Base-by-base conservation (phyloP, 2,888 invertebrate genomes). In the Tenthredo scrophulariae region DNA sequence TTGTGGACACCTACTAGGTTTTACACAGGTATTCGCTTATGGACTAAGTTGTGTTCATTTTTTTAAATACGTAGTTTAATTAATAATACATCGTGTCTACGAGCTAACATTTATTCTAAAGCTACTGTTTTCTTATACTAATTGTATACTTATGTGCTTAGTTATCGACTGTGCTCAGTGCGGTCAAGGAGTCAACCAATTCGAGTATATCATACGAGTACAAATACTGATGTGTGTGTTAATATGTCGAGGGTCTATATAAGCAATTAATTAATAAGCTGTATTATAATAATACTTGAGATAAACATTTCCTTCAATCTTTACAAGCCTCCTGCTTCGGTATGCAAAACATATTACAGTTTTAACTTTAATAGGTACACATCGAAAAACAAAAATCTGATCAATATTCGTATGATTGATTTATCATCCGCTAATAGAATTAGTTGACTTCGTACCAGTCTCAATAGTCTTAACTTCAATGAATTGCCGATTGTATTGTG, bases 1-100 rank as follows among this genome's bases (percentile, higher is more conserved):
- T 93, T 93, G 93, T 93, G 92, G 93, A 93, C 92, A 93, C 91
- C 92, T 93, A 93, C 92, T 93, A 92, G 92, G 92, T 93, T 93
- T 93, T 93, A 93, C 93, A 93, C 92, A 93, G 92, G 92, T 93
- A 93, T 92, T 92, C 92, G 90, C 93, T 93, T 92, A 93, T 89
- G 87, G 88, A 88, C 92, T 93, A 92, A 91, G 88, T 89, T 84
- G 70, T 84, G 70, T 86, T 85, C 70, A 86, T 86, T 85, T 88
- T 85, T 84, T 93, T 93, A 92, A 92, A 93, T 93, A 93, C 91
- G 92, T 92, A 91, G 89, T 92, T 92, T 92, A 93, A 92, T 91
- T 92, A 93, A 92, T 91, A 90, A 92, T 92, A 92, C 92, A 92
- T 92, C 90, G 91, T 92, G 90, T 89, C 91, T 93, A 92, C 89